A percentile compares a stretch with the other conserved stretches of the same genome.
phyloP scores from a whole-genome alignment of 2,888 invertebrate species.

The Callinectes sapidus region DNA sequence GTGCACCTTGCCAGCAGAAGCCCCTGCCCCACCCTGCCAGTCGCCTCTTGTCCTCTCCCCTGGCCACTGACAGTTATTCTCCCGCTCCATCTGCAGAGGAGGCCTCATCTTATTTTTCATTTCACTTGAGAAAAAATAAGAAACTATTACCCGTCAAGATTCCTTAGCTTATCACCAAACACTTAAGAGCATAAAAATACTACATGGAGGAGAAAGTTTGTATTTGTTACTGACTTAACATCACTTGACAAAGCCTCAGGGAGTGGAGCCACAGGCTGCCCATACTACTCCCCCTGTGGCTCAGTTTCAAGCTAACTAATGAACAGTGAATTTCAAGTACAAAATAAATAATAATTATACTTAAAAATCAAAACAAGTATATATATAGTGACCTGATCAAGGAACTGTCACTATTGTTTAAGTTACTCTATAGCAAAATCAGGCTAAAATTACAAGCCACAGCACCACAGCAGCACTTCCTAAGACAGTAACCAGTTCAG shows the following conservation, averaged over 20 bases:
- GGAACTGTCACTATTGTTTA: slow-evolving; percentile 6
- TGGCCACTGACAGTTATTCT: slow-evolving; percentile 54
- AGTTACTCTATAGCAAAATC: slow-evolving; percentile 30
- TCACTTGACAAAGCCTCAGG: not conserved
- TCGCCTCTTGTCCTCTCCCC: slow-evolving; percentile 39
- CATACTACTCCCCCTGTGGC: not conserved
- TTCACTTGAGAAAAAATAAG: slow-evolving; percentile 19
- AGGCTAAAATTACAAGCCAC: slow-evolving; percentile 19
- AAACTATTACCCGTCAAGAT: not conserved
- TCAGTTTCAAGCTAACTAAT: slow-evolving; percentile 15
- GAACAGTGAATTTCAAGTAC: not conserved
- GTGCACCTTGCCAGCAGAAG: slow-evolving; percentile 43
- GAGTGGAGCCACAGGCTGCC: not conserved
- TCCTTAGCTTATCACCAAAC: slow-evolving; percentile 23
- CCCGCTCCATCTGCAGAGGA: slow-evolving; percentile 65
- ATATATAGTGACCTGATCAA: not conserved
- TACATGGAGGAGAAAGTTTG: slow-evolving; percentile 7
- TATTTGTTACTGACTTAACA: slow-evolving; percentile 28
- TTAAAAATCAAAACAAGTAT: not conserved
- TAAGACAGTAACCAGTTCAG: slow-evolving; percentile 16
- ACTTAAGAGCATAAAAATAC: not conserved
- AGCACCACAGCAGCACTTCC: slow-evolving; percentile 25
- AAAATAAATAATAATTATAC: slow-evolving; percentile 23
- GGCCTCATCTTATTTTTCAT: slow-evolving; percentile 55
- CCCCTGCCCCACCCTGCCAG: slow-evolving; percentile 31